These are phyloP conservation scores for Xiphias gladius DNA, from an alignment of 2,113 vertebrate genomes.

Conservation along the genomic window DNA sequence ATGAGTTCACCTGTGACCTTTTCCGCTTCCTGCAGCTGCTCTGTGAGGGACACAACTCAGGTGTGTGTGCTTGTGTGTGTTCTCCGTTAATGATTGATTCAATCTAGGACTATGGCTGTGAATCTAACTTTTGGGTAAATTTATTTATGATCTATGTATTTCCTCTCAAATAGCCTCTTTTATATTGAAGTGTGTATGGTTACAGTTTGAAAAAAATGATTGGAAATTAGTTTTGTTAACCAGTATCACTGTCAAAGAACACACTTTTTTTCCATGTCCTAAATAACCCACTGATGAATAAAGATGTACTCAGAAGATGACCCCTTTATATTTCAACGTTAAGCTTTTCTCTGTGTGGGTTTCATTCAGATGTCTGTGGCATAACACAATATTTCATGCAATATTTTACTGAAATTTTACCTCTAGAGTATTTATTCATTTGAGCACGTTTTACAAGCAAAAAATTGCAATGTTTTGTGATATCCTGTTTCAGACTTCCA, in stretches of 20 bases:
- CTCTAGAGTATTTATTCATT: not conserved
- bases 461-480: not conserved
- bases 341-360: not conserved
- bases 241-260: not conserved
- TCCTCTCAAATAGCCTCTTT: not conserved
- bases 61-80: constrained; percentile 79
- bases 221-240: not conserved
- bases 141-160: too few relatives aligned
- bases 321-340: not conserved
- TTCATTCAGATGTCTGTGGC: not conserved
- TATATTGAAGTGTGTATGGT: not conserved
- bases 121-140: too few relatives aligned
- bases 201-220: not conserved
- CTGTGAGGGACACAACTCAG: constrained; percentile 97
- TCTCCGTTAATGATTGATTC: not conserved
- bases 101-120: too few relatives aligned
- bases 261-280: not conserved
- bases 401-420: not conserved
- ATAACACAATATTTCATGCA: not conserved
- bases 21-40: constrained; percentile 97
- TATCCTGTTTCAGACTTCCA: constrained; percentile 90
- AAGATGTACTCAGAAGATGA: not conserved
- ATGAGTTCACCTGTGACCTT: constrained; percentile 97
- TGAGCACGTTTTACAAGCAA: not conserved
- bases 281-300: not conserved